Percentiles rank a stretch among this genome's conserved stretches.
Evolutionary conservation across 1,140 invertebrate genomes (phyloP).

Genomic region (Drosophila simulans): DNA sequence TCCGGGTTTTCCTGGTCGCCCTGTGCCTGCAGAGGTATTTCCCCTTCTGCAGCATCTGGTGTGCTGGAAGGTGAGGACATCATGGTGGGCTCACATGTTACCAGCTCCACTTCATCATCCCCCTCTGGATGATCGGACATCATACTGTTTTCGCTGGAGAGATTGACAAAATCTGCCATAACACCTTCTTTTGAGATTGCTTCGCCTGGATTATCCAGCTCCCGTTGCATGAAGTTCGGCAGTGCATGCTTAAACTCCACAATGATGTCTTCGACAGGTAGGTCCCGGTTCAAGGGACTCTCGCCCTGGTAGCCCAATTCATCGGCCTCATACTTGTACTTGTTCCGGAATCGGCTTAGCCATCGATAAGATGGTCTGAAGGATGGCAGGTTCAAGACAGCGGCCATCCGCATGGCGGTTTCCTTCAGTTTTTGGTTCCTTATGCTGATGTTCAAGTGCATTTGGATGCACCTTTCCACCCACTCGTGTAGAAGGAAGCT

Average conservation of each 20-base stretch:
- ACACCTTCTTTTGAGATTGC: constrained; percentile 4
- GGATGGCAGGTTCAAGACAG: constrained; percentile 68
- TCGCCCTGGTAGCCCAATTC: constrained; percentile 64
- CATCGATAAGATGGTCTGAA: constrained; percentile 80
- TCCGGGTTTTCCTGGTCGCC: constrained; percentile 1
- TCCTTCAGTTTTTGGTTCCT: constrained; percentile 75
- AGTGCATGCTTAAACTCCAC: constrained; percentile 74
- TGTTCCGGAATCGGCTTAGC: constrained; percentile 76
- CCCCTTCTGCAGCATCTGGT: constrained; percentile 23
- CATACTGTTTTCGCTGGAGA: constrained; percentile 73
- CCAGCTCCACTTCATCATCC: constrained; percentile 64
- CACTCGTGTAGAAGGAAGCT: constrained; percentile 78
- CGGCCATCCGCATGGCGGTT: constrained; percentile 71
- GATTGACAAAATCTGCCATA: constrained; percentile 50
- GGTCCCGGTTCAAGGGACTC: constrained; percentile 30
- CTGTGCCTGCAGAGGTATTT: not conserved
- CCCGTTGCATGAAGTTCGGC: constrained; percentile 81
- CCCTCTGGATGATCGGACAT: constrained; percentile 57
- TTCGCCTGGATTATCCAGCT: constrained; percentile 40
- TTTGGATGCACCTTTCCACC: constrained; percentile 71
- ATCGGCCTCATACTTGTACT: constrained; percentile 78
- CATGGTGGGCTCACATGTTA: constrained; percentile 64
- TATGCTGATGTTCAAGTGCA: constrained; percentile 58
- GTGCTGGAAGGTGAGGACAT: constrained; percentile 47
- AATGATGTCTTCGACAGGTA: constrained; percentile 77